Evolutionary conservation across 2,797 vertebrate species (phyloP).

Genomic region (Eulemur mongoz): DNA sequence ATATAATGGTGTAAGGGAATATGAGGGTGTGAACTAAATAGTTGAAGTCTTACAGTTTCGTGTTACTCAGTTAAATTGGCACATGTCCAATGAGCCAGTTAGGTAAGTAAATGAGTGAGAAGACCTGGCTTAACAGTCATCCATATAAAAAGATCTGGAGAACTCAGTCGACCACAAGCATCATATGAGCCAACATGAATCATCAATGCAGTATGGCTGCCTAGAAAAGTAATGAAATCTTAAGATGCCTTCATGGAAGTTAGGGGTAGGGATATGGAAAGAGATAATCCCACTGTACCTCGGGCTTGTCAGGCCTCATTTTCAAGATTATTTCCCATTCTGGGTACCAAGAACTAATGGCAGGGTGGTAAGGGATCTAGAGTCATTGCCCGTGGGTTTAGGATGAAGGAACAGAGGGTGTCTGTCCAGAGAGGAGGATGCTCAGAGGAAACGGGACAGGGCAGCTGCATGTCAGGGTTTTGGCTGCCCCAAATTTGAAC

Average conservation of each 20-base stretch:
- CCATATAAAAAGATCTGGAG: conserved; percentile 25
- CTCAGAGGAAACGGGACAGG: not conserved
- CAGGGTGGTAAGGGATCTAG: not conserved
- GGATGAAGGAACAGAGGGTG: not conserved
- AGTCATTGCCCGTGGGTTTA: not conserved
- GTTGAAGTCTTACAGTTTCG: conserved; percentile 39
- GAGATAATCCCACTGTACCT: not conserved
- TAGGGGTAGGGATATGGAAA: not conserved
- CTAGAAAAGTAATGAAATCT: not conserved
- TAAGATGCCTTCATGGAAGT: not conserved
- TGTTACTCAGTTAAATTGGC: conserved; percentile 49
- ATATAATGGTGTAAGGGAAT: not conserved
- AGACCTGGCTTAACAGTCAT: conserved; percentile 23
- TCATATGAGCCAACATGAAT: conserved; percentile 20
- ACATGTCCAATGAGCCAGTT: conserved; percentile 33
- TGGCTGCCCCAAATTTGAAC: conserved; percentile 12
- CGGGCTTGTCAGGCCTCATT: not conserved
- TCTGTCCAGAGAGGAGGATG: not conserved
- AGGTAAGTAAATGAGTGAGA: conserved; percentile 7
- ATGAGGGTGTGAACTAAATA: conserved; percentile 40
- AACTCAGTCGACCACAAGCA: conserved; percentile 28
- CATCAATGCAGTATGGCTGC: not conserved
- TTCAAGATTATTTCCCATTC: conserved; percentile 3
- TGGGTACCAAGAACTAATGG: not conserved
- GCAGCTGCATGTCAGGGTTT: not conserved